These are phyloP conservation scores for Malthinus seriepunctatus DNA, from an alignment of 2,888 invertebrate genomes.

Conservation along the genomic window DNA sequence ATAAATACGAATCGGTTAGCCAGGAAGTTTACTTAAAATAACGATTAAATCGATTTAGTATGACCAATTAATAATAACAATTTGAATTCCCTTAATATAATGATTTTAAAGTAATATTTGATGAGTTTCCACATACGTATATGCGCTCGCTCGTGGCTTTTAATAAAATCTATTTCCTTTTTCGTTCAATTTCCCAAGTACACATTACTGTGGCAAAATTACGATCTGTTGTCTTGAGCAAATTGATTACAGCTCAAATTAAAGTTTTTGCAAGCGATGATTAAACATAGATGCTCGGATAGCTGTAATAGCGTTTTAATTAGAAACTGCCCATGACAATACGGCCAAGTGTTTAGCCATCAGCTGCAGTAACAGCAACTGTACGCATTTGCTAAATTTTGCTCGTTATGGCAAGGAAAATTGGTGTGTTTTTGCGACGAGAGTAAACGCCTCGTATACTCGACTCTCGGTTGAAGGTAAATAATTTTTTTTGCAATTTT, in stretches of 20 bases:
- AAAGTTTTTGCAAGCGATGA: conserved; percentile 51
- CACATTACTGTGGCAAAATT: conserved; percentile 41
- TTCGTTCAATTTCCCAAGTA: conserved; percentile 21
- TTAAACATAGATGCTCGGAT: conserved; percentile 47
- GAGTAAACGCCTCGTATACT: background rate
- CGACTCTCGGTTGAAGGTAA: conserved; percentile 13
- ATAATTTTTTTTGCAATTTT: conserved; percentile 45
- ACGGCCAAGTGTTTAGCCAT: conserved; percentile 32
- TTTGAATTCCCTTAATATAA: no score
- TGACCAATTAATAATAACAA: no score
- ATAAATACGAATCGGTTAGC: no score
- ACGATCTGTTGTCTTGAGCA: conserved; percentile 54
- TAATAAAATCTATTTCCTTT: conserved; percentile 11
- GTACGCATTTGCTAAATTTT: conserved; percentile 10
- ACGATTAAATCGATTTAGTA: no score
- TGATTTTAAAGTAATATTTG: no score
- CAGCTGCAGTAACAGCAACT: conserved; percentile 12
- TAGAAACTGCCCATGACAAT: conserved; percentile 43
- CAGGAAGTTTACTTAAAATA: no score
- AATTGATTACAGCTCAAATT: conserved; percentile 54
- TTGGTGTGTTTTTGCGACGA: conserved; percentile 3
- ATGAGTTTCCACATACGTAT: no score
- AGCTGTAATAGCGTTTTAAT: conserved; percentile 47
- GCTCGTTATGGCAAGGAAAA: conserved; percentile 5
- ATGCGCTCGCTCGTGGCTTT: background rate